Percentiles rank a stretch among this genome's conserved stretches.
Conservation (phyloP, 2,797 vertebrate genomes). For the Emys orbicularis region DNA sequence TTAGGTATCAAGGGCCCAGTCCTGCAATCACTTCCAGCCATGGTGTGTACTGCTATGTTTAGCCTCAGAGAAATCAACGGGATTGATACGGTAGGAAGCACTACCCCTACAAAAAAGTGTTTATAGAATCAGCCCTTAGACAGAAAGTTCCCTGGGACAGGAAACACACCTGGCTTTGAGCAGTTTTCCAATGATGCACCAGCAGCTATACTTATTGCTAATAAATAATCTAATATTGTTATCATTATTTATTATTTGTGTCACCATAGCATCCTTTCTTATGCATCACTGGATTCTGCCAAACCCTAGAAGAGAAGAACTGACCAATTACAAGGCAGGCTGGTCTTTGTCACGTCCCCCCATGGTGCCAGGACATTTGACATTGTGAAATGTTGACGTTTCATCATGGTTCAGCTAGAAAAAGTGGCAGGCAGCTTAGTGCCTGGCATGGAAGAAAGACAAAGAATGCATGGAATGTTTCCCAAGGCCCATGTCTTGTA, state of each 20-base stretch:
- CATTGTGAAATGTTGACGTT: neutral
- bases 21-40: neutral
- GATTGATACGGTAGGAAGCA: neutral
- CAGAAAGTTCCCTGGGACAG: neutral
- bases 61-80: neutral
- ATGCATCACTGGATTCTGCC: neutral
- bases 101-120: neutral
- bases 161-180: neutral
- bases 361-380: neutral
- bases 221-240: neutral
- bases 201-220: accelerated
- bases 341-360: neutral
- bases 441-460: conserved; percentile 23
- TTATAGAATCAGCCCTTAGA: neutral
- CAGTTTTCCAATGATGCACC: neutral
- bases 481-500: conserved; percentile 7
- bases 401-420: neutral
- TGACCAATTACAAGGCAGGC: neutral
- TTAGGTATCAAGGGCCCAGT: neutral
- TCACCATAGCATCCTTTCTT: neutral
- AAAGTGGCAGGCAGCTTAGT: neutral
- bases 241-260: neutral
- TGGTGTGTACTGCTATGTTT: neutral
- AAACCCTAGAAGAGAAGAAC: neutral
- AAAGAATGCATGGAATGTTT: neutral